These are phyloP conservation scores for Gibbula magus DNA, from an alignment of 2,888 invertebrate genomes.

Conservation along the genomic window DNA sequence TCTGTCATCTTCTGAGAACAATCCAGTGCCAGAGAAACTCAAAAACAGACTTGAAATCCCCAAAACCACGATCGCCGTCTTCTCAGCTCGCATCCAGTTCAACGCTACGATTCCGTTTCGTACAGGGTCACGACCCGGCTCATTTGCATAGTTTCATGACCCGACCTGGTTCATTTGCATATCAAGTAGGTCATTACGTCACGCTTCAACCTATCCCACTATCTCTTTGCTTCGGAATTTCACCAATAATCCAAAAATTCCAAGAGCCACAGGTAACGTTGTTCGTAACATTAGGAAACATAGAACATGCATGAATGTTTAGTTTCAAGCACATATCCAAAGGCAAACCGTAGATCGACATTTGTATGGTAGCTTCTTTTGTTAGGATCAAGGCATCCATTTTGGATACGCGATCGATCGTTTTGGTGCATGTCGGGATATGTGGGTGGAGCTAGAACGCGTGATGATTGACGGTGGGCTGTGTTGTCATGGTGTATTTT, in stretches of 20 bases:
- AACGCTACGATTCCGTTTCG: constrained; percentile 36
- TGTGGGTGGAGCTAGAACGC: constrained; percentile 9
- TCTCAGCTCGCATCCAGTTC: constrained; percentile 37
- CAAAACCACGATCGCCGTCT: constrained; percentile 36
- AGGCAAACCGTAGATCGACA: neutral
- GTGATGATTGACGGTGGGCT: neutral
- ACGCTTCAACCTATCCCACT: neutral
- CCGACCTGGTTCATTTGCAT: constrained; percentile 43
- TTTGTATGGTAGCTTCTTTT: neutral
- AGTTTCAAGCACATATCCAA: neutral
- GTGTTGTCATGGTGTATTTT: constrained; percentile 8
- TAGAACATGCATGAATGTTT: neutral
- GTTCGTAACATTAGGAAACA: neutral
- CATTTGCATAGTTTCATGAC: neutral
- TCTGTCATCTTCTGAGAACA: constrained; percentile 53
- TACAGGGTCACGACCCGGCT: constrained; percentile 31
- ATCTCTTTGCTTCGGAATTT: neutral
- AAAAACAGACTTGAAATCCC: constrained; percentile 33
- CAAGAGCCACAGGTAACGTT: neutral
- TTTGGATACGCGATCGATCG: constrained; percentile 16
- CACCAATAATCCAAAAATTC: neutral
- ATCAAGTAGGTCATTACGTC: constrained; percentile 18
- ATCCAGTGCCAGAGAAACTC: constrained; percentile 27
- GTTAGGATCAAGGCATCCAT: constrained; percentile 5
- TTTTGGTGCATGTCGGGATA: constrained; percentile 6